Evolutionary conservation across 2,888 invertebrate species (phyloP), one percentile per base, ranked within the genome.

Genomic region (Tuta absoluta): DNA sequence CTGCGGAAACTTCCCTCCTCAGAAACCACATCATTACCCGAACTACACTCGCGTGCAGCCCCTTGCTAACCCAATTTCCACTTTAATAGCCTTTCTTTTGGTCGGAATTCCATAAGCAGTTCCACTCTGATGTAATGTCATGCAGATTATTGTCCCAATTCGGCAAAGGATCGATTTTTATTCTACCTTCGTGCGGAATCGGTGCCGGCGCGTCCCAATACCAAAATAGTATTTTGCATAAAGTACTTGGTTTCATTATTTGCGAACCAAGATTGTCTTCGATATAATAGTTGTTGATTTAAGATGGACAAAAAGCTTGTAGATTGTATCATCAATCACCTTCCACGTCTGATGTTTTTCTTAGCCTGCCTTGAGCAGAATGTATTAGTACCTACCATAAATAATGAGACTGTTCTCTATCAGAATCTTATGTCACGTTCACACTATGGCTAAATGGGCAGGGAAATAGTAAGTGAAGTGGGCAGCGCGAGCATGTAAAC

Each of bases 131-230:
- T 48, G 63, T 66, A 71, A 70, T 71, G 65, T 66, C 63, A 74
- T 75, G 75, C 73, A 73, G 74, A 75, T 73, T 74, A 75, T 68
- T 74, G 80, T 81, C 78, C 80, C 72, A 81, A 79, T 82, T 82
- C 67, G 67, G 70, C 28, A 60, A 62, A n/a, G 53, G 71, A 83
- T 86, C 84, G 84, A 85, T 86, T 83, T 80, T 77, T 78, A 72
- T 74, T 69, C 68, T 66, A 71, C 75, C 81, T 80, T 75, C 78
- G 82, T 80, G 80, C 21, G 14, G 28, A 67, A 24, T 67, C 73
- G 71, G 75, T 76, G 48, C 65, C 65, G 59, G 63, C 38, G 14
- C 60, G 65, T 63, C 56, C 65, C 62, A 37, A 48, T 17, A 21
- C 28, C 17, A 24, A 8, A n/a, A 23, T 56, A 24, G 24, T 56